Evolutionary conservation across 2,888 invertebrate species (phyloP).

Genomic region (Stictocephala bisonia): DNA sequence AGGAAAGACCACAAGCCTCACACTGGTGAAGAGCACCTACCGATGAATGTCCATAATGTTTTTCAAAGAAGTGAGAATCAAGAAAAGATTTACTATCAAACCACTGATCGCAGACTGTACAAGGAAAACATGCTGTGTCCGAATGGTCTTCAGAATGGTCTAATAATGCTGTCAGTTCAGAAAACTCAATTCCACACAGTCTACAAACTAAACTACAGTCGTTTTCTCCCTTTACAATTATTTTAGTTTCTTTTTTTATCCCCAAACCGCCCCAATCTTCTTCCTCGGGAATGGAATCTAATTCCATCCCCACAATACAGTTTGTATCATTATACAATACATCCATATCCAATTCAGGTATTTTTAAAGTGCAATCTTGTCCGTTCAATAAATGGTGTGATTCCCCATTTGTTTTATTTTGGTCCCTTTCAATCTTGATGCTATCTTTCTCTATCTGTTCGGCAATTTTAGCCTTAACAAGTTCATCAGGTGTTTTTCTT

Average conservation of each 20-base stretch:
- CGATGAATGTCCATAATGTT: conserved; percentile 4
- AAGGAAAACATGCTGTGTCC: conserved; percentile 50
- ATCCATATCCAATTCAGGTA: conserved; percentile 48
- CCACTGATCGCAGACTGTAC: conserved; percentile 51
- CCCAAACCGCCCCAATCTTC: conserved; percentile 14
- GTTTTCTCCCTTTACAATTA: conserved; percentile 40
- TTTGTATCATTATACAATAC: conserved; percentile 42
- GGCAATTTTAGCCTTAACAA: neutral
- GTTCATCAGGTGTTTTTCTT: conserved; percentile 23
- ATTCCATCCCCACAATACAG: conserved; percentile 46
- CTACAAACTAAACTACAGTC: conserved; percentile 45
- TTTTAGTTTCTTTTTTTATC: conserved; percentile 26
- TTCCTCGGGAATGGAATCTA: conserved; percentile 46
- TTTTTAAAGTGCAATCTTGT: conserved; percentile 39
- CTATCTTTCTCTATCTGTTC: neutral
- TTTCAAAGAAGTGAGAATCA: conserved; percentile 50
- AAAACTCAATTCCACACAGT: conserved; percentile 50
- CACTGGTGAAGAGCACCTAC: conserved; percentile 38
- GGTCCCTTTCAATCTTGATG: neutral
- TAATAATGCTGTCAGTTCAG: conserved; percentile 44
- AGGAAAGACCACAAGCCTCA: conserved; percentile 49
- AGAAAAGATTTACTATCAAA: conserved; percentile 50
- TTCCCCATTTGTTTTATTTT: neutral
- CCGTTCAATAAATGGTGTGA: conserved; percentile 40
- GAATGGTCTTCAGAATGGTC: conserved; percentile 53